These are phyloP conservation scores for Perca flavescens DNA, from an alignment of 2,113 vertebrate species.

Conservation along the genomic window DNA sequence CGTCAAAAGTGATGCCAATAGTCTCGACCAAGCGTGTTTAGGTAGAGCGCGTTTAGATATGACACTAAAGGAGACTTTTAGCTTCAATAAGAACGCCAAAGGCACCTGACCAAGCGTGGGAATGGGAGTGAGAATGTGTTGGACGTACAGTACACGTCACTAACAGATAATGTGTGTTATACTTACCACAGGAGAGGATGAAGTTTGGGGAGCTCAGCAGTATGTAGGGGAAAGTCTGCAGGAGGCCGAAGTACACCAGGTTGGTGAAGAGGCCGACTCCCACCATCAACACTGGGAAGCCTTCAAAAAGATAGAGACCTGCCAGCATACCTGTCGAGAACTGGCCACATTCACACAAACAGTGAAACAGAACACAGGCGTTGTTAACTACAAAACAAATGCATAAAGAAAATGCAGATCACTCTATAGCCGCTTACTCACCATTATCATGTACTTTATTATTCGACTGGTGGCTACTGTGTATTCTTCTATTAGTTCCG, in stretches of 20 bases:
- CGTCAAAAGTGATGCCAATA: no score
- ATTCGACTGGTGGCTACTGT: slow-evolving; percentile 94
- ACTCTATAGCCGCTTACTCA: slow-evolving; percentile 76
- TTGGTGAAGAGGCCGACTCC: slow-evolving; percentile 95
- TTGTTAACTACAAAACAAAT: background rate
- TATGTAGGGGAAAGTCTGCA: slow-evolving; percentile 96
- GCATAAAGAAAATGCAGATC: background rate
- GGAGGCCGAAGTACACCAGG: slow-evolving; percentile 94
- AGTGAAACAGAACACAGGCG: background rate
- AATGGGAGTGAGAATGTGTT: no score
- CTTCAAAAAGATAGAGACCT: slow-evolving; percentile 92
- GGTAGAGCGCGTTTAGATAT: no score
- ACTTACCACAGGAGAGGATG: slow-evolving; percentile 94
- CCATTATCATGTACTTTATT: slow-evolving; percentile 98
- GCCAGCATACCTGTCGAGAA: slow-evolving; percentile 93
- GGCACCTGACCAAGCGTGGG: no score
- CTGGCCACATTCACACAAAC: slow-evolving; percentile 75
- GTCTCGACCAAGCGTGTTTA: no score
- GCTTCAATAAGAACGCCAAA: no score
- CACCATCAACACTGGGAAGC: slow-evolving; percentile 90
- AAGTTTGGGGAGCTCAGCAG: slow-evolving; percentile 96
- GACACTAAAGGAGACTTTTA: no score
- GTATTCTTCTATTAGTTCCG: slow-evolving; percentile 97
- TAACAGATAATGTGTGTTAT: no score
- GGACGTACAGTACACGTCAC: background rate